phyloP scores from a whole-genome alignment of 2,888 invertebrate genomes.

The Pandemis corylana region DNA sequence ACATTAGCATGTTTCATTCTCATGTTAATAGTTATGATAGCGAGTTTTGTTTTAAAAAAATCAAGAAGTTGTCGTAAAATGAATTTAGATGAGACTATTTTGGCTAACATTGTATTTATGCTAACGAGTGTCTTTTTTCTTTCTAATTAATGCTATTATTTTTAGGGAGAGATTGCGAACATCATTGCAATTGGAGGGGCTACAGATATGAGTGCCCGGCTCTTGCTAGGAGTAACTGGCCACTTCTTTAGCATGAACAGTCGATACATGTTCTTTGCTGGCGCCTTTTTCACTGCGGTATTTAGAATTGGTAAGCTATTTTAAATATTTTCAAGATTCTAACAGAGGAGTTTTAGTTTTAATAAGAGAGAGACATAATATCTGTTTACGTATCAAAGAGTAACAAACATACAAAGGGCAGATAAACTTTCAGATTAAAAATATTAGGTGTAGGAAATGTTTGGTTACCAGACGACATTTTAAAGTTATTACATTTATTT shows the following conservation, averaged over 20 bases:
- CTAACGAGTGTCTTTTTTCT: not conserved
- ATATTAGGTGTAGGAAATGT: too few relatives aligned
- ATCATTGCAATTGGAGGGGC: slow-evolving; percentile 86
- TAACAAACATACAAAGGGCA: too few relatives aligned
- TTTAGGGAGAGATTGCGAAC: slow-evolving; percentile 82
- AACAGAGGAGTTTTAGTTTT: too few relatives aligned
- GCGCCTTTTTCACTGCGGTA: slow-evolving; percentile 83
- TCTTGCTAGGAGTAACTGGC: slow-evolving; percentile 84
- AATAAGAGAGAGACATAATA: too few relatives aligned
- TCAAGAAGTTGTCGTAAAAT: not conserved
- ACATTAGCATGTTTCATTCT: not conserved
- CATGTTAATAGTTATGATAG: not conserved
- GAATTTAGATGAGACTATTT: not conserved
- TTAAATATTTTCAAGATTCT: too few relatives aligned
- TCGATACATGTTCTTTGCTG: slow-evolving; percentile 84
- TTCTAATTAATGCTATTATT: slow-evolving; percentile 29
- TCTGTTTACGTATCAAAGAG: too few relatives aligned
- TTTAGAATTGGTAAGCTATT: slow-evolving; percentile 83
- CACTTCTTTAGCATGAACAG: slow-evolving; percentile 84
- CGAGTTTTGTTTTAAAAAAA: not conserved
- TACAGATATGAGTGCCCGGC: slow-evolving; percentile 85
- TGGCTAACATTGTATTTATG: not conserved
- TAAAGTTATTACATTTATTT: not conserved
- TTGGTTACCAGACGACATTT: too few relatives aligned
- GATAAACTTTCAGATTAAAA: too few relatives aligned